A percentile compares a stretch with the other conserved stretches of the same genome.
Evolutionary conservation across 2,888 invertebrate genomes (phyloP).

Genomic region (Calameuta pallipes): DNA sequence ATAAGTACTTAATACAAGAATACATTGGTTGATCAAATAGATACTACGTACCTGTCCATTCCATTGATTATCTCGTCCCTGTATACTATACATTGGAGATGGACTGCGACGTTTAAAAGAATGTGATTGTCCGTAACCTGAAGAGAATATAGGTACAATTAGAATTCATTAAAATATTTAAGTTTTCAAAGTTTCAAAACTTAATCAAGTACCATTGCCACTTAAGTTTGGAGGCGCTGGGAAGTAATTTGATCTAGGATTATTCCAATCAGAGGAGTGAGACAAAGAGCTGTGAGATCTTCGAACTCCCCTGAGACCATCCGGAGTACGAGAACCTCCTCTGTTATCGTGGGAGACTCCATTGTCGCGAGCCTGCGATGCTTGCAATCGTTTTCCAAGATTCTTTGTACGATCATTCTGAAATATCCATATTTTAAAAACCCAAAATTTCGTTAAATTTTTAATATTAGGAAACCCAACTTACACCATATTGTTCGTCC

Average conservation of each 20-base stretch:
- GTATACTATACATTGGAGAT: slow-evolving; percentile 52
- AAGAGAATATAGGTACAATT: slow-evolving; percentile 14
- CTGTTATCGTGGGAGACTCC: slow-evolving; percentile 24
- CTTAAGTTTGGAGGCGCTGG: slow-evolving; percentile 40
- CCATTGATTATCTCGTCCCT: slow-evolving; percentile 50
- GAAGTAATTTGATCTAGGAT: slow-evolving; percentile 38
- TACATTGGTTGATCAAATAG: background rate
- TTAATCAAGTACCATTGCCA: slow-evolving; percentile 30
- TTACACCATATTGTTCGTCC: slow-evolving; percentile 50
- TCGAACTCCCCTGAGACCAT: slow-evolving; percentile 55
- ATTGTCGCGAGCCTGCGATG: slow-evolving; percentile 48
- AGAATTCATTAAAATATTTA: background rate
- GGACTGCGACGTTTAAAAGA: slow-evolving; percentile 57
- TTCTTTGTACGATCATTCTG: slow-evolving; percentile 45
- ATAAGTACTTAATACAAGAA: background rate
- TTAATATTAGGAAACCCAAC: background rate
- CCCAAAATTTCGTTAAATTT: background rate
- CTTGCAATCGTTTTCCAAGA: slow-evolving; percentile 45
- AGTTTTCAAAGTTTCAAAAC: background rate
- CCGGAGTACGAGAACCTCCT: slow-evolving; percentile 47
- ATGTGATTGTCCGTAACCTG: slow-evolving; percentile 43
- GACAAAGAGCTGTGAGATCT: slow-evolving; percentile 50
- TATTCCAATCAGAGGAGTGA: slow-evolving; percentile 47
- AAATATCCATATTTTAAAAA: slow-evolving; percentile 5
- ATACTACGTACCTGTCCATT: slow-evolving; percentile 48